A percentile compares a stretch with the other conserved stretches of the same genome.
These are phyloP conservation scores for Aphelinus certus DNA, from an alignment of 1,140 invertebrate species.

Conservation along the genomic window DNA sequence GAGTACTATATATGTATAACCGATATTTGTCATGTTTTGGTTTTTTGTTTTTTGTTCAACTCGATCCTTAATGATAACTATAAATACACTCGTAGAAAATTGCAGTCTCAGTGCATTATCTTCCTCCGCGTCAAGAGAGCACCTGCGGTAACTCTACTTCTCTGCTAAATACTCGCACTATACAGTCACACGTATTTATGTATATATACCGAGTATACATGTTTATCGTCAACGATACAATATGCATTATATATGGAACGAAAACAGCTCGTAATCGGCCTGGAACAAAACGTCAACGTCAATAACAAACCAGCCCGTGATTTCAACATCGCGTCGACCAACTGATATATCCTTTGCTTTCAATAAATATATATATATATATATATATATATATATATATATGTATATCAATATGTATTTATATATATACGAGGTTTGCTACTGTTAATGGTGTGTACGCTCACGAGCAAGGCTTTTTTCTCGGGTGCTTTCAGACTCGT, in stretches of 20 bases:
- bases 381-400: too few species aligned
- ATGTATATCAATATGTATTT: too few species aligned
- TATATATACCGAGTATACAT: not conserved
- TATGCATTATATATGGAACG: conserved; percentile 9
- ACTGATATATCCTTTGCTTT: too few species aligned
- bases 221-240: conserved; percentile 11
- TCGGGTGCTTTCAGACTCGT: too few species aligned
- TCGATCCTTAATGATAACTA: conserved; percentile 14
- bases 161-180: conserved; percentile 27
- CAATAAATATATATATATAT: too few species aligned
- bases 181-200: not conserved
- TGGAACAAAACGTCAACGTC: not conserved
- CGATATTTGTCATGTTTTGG: not conserved
- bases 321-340: too few species aligned
- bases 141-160: conserved; percentile 21
- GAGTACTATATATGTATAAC: not conserved
- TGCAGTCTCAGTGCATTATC: conserved; percentile 35
- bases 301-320: not conserved
- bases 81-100: conserved; percentile 37
- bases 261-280: not conserved
- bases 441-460: too few species aligned
- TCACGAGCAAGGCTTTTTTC: too few species aligned
- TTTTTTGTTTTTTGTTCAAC: not conserved
- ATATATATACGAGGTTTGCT: too few species aligned
- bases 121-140: not conserved